These are phyloP conservation scores for Mythimna vitellina DNA, from an alignment of 2,888 invertebrate species.

Conservation along the genomic window DNA sequence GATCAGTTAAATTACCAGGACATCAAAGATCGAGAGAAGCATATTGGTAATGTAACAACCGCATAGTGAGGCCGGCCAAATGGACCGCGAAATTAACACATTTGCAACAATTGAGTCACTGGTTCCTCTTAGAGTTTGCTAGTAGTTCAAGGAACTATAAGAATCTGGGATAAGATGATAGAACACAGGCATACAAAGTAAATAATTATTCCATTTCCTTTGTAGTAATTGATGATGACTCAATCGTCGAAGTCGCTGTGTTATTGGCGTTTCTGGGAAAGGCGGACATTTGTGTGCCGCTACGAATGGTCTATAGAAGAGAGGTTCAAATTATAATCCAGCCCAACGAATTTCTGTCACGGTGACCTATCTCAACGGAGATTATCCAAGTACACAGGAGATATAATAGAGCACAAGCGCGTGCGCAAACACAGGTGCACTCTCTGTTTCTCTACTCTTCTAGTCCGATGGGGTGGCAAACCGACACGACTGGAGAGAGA, in stretches of 20 bases:
- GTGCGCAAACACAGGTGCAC: no score
- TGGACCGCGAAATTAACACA: constrained; percentile 57
- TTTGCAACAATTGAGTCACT: constrained; percentile 45
- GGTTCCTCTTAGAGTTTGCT: constrained; percentile 15
- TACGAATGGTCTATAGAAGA: background rate
- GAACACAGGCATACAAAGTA: constrained; percentile 10
- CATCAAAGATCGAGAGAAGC: constrained; percentile 56
- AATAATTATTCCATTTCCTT: background rate
- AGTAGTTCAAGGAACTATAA: constrained; percentile 16
- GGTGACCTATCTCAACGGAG: no score
- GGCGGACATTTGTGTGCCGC: background rate
- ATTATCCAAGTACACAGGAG: no score
- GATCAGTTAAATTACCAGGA: constrained; percentile 29
- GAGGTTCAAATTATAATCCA: no score
- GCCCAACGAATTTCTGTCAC: no score
- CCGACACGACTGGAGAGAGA: no score
- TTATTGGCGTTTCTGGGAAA: background rate
- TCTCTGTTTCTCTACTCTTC: no score
- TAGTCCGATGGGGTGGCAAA: no score
- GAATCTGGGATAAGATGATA: constrained; percentile 15
- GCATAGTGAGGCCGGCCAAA: constrained; percentile 41
- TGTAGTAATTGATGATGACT: constrained; percentile 4
- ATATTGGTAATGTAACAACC: constrained; percentile 28
- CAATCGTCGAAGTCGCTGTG: background rate
- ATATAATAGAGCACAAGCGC: no score